Evolutionary conservation across 2,797 vertebrate species (phyloP), one percentile per base, ranked within the genome.

Genomic region (Hephaestus fuliginosus): DNA sequence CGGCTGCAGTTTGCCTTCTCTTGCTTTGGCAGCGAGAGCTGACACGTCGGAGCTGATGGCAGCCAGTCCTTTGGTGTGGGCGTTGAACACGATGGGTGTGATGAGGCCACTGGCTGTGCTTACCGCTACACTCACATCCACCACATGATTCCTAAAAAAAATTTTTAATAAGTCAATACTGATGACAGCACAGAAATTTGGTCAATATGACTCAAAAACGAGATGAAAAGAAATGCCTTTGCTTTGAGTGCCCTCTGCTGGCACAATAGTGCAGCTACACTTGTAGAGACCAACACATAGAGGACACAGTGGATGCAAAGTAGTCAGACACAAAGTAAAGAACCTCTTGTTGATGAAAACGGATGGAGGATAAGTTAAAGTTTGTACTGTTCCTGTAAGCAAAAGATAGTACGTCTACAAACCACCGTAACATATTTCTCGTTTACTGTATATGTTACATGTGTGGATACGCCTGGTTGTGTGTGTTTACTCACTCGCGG

Each of bases 1-100:
- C 0, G 98, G 98, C 89, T 98, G 97, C 20, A 99, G 96, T 93
- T 99, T 99, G 44, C 98, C 97, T 0, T 99, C 98, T 39, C 98
- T 94, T 0, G 98, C 98, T 91, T 93, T 98, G 82, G 92, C 81
- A 67, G 98, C 98, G 72, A 99, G 94, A 11, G 95, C 87, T 1
- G 86, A 89, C 63, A 99, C 97, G 11, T 99, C 97, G 52, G 94
- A 93, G 89, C 96, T 95, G 86, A 99, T 99, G 85, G 95, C 87
- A 18, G 92, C 96, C 83, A 99, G 93, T 57, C 98, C 98, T 92
- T 99, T 99, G 87, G 96, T 95, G 89, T 99, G 98, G 4, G 98
- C 96, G 0, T 99, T 99, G 79, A 98, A 99, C 56, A 99, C 97
- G 49, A 99, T 99, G 18, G 98, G 98, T 0, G 98, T 99, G 91